Percentiles rank a stretch among this genome's conserved stretches.
Evolutionary conservation across 1,140 invertebrate genomes (phyloP).

Genomic region (Heterodera schachtii): DNA sequence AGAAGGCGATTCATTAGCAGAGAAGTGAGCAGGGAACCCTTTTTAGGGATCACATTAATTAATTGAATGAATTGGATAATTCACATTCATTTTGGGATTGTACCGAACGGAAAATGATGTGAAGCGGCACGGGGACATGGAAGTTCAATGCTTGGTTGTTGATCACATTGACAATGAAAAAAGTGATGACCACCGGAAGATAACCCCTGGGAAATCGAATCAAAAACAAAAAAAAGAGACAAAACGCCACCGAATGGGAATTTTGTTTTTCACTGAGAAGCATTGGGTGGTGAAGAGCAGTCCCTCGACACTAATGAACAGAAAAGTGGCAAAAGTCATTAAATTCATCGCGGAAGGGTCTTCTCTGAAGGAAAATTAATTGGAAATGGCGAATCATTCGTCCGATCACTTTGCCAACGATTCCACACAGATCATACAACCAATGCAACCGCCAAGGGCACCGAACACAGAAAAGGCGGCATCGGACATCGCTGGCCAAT

Average conservation of each 20-base stretch:
- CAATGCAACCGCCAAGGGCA: slow-evolving; percentile 60
- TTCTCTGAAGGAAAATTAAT: slow-evolving; percentile 71
- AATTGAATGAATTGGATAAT: slow-evolving; percentile 14
- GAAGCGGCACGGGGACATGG: slow-evolving; percentile 94
- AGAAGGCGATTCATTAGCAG: slow-evolving; percentile 91
- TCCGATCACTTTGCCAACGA: slow-evolving; percentile 56
- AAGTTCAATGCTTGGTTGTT: slow-evolving; percentile 96
- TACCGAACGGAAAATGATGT: slow-evolving; percentile 96
- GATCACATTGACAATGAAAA: slow-evolving; percentile 86
- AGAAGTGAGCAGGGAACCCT: slow-evolving; percentile 93
- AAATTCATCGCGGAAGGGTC: slow-evolving; percentile 88
- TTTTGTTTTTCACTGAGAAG: slow-evolving; percentile 75
- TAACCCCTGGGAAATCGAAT: slow-evolving; percentile 75
- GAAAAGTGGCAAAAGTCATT: slow-evolving; percentile 88
- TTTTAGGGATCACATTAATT: slow-evolving; percentile 56
- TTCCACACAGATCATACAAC: slow-evolving; percentile 61
- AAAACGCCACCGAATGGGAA: slow-evolving; percentile 69
- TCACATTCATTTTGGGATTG: slow-evolving; percentile 59
- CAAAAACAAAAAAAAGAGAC: slow-evolving; percentile 4
- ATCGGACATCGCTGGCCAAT: slow-evolving; percentile 29
- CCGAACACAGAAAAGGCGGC: slow-evolving; percentile 58
- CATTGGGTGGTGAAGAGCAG: slow-evolving; percentile 85
- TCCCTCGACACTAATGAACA: slow-evolving; percentile 86
- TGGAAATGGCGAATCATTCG: too few species aligned
- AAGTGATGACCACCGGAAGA: slow-evolving; percentile 81